phyloP scores from a whole-genome alignment of 1,140 invertebrate species.

The Mesaphorura yosii region DNA sequence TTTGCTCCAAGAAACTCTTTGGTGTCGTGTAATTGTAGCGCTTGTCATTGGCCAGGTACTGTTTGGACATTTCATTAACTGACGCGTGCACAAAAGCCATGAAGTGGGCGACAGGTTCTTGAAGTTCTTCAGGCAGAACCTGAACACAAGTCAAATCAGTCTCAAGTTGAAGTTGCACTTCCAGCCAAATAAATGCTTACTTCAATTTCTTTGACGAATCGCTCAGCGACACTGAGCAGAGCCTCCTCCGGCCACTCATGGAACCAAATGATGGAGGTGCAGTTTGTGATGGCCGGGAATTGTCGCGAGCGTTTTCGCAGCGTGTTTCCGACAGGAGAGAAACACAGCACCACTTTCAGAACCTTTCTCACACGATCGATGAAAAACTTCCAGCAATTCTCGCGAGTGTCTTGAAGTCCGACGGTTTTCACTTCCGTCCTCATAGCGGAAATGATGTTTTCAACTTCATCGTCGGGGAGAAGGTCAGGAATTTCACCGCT shows the following conservation, averaged over 20 bases:
- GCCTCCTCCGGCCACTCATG: conserved; percentile 97
- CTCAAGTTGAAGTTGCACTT: background rate
- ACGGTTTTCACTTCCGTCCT: conserved; percentile 75
- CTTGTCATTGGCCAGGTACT: conserved; percentile 75
- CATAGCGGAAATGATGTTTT: conserved; percentile 82
- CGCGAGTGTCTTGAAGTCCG: conserved; percentile 70
- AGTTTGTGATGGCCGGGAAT: conserved; percentile 90
- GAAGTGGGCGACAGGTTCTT: conserved; percentile 71
- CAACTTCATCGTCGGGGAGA: conserved; percentile 89
- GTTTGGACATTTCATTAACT: conserved; percentile 76
- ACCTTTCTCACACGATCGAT: conserved; percentile 83
- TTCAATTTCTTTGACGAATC: conserved; percentile 70
- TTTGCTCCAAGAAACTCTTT: conserved; percentile 92
- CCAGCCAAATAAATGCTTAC: no score
- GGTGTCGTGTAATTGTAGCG: conserved; percentile 95
- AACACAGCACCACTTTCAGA: conserved; percentile 83
- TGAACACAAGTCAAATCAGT: background rate
- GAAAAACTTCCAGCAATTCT: conserved; percentile 97
- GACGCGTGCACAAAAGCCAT: conserved; percentile 91
- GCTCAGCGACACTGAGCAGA: conserved; percentile 77
- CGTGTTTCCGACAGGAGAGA: conserved; percentile 86
- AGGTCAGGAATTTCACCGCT: conserved; percentile 91
- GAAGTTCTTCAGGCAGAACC: conserved; percentile 53
- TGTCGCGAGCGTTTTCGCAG: conserved; percentile 77
- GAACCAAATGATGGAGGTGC: conserved; percentile 93